A percentile compares a stretch with the other conserved stretches of the same genome.
Conservation (phyloP, 1,140 invertebrate genomes). For the Hylyphantes graminicola region DNA sequence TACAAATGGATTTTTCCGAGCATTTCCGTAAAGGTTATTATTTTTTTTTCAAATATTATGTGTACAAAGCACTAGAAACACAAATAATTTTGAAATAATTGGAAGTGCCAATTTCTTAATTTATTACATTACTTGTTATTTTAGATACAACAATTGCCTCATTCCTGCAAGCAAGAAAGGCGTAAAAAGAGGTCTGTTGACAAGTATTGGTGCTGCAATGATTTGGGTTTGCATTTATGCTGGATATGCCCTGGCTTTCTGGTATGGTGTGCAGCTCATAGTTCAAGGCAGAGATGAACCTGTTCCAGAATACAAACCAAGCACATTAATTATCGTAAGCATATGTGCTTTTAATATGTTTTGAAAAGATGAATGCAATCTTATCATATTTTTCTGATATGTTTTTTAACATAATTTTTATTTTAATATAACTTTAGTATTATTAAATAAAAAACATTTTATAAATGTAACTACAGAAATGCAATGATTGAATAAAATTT, state of each 20-base stretch:
- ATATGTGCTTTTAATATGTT: background rate
- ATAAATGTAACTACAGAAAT: too few species aligned
- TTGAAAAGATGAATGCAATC: too few species aligned
- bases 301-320: slow-evolving; percentile 52
- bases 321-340: slow-evolving; percentile 55
- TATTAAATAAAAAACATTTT: too few species aligned
- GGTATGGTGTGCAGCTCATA: slow-evolving; percentile 80
- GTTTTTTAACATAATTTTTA: too few species aligned
- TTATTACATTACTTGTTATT: background rate
- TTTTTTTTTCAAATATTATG: too few species aligned
- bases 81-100: too few species aligned
- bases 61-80: too few species aligned
- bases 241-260: slow-evolving; percentile 83
- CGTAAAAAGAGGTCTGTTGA: slow-evolving; percentile 77
- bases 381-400: too few species aligned
- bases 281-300: slow-evolving; percentile 62
- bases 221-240: slow-evolving; percentile 79
- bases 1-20: too few species aligned
- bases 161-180: slow-evolving; percentile 75
- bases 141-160: slow-evolving; percentile 74
- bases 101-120: background rate
- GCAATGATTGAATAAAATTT: too few species aligned
- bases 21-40: too few species aligned
- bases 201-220: slow-evolving; percentile 74
- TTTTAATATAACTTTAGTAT: too few species aligned